Conservation (phyloP, 2,888 invertebrate species). For the Actias luna region DNA sequence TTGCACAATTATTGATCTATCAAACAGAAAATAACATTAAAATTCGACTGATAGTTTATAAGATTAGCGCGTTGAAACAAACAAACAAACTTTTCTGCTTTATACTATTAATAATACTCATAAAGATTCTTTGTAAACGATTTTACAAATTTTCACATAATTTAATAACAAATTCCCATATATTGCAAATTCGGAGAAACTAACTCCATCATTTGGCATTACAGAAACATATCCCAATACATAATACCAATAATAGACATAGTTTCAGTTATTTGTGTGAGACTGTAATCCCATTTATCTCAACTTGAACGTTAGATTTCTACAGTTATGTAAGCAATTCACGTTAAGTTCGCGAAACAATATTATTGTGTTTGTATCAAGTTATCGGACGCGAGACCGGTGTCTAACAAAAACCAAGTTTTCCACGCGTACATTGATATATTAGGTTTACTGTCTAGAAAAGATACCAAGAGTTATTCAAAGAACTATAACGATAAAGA, state of each 20-base stretch:
- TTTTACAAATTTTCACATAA: no score
- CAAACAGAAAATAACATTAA: no score
- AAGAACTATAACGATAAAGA: not conserved
- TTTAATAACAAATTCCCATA: not conserved
- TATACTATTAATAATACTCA: no score
- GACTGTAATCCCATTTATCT: conserved; percentile 9
- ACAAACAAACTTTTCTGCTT: not conserved
- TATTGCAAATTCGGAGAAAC: not conserved
- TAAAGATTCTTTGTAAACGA: no score
- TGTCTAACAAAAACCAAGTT: conserved; percentile 19
- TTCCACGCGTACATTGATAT: not conserved
- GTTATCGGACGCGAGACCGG: conserved; percentile 20
- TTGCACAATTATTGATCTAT: no score
- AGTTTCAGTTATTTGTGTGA: not conserved
- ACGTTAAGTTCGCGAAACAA: conserved; percentile 24
- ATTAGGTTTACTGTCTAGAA: not conserved
- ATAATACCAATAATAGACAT: not conserved
- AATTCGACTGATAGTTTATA: not conserved
- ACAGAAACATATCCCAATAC: not conserved
- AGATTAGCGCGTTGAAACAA: not conserved
- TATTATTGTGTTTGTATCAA: conserved; percentile 24
- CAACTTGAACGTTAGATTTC: conserved; percentile 15
- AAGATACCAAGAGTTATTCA: not conserved
- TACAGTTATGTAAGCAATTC: conserved; percentile 17
- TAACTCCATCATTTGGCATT: not conserved